Percentiles rank a stretch among this genome's conserved stretches.
Conservation (phyloP, 2,888 invertebrate genomes). For the Hemicrepidius hirtus region DNA sequence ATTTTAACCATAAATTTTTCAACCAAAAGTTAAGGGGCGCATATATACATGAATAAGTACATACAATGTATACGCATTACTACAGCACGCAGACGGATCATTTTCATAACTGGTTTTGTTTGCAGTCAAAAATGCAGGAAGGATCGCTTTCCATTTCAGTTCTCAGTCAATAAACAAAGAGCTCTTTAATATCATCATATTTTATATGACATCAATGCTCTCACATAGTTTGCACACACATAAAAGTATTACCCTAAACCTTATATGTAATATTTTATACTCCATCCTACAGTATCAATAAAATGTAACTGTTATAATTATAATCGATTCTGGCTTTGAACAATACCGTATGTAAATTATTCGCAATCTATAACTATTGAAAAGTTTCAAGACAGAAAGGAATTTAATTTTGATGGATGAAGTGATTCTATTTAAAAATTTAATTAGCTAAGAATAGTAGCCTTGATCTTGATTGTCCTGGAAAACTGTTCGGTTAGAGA, state of each 20-base stretch:
- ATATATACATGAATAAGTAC: constrained; percentile 18
- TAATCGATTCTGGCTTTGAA: neutral
- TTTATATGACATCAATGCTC: constrained; percentile 35
- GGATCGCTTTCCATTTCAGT: constrained; percentile 55
- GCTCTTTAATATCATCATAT: constrained; percentile 38
- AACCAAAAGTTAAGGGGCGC: constrained; percentile 10
- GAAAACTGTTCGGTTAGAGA: neutral
- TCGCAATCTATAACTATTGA: no score
- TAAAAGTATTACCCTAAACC: constrained; percentile 11
- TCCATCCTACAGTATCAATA: neutral
- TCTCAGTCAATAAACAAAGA: constrained; percentile 54
- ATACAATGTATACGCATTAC: constrained; percentile 40
- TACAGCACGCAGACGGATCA: constrained; percentile 52
- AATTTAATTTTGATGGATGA: constrained; percentile 20
- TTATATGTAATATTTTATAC: constrained; percentile 19
- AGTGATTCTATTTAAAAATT: constrained; percentile 18
- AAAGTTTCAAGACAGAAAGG: neutral
- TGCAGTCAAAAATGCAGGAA: constrained; percentile 55
- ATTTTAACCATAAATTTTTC: constrained; percentile 20
- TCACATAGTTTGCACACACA: constrained; percentile 28
- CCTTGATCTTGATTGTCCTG: constrained; percentile 1
- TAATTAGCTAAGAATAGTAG: constrained; percentile 9
- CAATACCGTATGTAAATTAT: no score
- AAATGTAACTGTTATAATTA: neutral
- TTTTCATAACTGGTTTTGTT: constrained; percentile 56